Evolutionary conservation across 2,888 invertebrate genomes (phyloP).

Genomic region (Cephus spinipes): DNA sequence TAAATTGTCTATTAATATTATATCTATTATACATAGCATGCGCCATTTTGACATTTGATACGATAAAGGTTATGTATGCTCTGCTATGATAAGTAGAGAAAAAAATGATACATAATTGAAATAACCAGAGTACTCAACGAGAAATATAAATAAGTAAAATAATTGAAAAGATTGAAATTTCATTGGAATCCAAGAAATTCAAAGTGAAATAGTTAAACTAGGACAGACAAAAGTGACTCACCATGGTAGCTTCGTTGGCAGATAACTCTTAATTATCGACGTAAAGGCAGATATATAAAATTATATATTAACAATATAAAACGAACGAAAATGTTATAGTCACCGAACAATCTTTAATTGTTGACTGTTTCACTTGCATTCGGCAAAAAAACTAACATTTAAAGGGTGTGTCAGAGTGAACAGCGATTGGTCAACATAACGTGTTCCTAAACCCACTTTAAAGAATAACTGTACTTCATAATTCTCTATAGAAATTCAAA

Average conservation of each 20-base stretch:
- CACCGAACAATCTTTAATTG: slow-evolving; percentile 26
- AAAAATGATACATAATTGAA: background rate
- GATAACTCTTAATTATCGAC: slow-evolving; percentile 31
- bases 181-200: background rate
- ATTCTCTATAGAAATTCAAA: background rate
- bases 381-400: slow-evolving; percentile 59
- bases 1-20: background rate
- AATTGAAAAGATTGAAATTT: background rate
- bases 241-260: slow-evolving; percentile 38
- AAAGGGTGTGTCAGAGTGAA: slow-evolving; percentile 63
- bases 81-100: background rate
- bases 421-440: slow-evolving; percentile 41
- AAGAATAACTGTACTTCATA: background rate
- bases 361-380: slow-evolving; percentile 48
- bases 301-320: slow-evolving; percentile 7
- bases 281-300: slow-evolving; percentile 7
- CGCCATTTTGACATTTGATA: slow-evolving; percentile 55
- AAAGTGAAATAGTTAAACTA: background rate
- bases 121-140: background rate
- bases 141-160: background rate
- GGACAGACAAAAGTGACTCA: slow-evolving; percentile 39
- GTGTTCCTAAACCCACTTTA: slow-evolving; percentile 16
- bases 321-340: background rate
- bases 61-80: slow-evolving; percentile 46
- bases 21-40: slow-evolving; percentile 23